These are phyloP conservation scores for Hoplostethus mediterraneus DNA, from an alignment of 2,797 vertebrate species.

Conservation along the genomic window DNA sequence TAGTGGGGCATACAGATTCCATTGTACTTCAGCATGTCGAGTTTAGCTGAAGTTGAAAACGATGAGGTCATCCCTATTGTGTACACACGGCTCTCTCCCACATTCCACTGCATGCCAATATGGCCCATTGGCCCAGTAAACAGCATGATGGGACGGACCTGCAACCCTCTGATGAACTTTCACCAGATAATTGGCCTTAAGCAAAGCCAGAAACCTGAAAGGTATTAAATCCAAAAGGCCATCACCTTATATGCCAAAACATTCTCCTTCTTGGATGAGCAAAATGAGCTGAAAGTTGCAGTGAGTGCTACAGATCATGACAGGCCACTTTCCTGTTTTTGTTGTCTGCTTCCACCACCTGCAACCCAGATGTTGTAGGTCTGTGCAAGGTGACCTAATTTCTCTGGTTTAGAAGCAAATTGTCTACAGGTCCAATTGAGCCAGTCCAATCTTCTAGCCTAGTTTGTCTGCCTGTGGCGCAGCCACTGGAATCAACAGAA, in stretches of 20 bases:
- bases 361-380: slow-evolving; percentile 67
- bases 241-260: slow-evolving; percentile 52
- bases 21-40: slow-evolving; percentile 70
- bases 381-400: slow-evolving; percentile 44
- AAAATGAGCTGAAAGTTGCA: slow-evolving; percentile 47
- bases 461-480: background rate
- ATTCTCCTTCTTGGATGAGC: slow-evolving; percentile 45
- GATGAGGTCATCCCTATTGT: slow-evolving; percentile 82
- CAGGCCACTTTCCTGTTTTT: slow-evolving; percentile 65
- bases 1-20: slow-evolving; percentile 56
- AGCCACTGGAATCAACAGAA: background rate
- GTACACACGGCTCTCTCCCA: slow-evolving; percentile 58
- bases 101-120: slow-evolving; percentile 60
- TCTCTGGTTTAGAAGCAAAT: slow-evolving; percentile 22
- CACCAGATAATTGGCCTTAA: slow-evolving; percentile 36
- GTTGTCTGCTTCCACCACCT: slow-evolving; percentile 66
- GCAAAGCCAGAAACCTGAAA: slow-evolving; percentile 41
- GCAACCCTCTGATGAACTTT: slow-evolving; percentile 15
- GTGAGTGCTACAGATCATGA: slow-evolving; percentile 51
- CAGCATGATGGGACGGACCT: slow-evolving; percentile 27
- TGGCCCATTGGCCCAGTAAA: slow-evolving; percentile 33
- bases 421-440: slow-evolving; percentile 10
- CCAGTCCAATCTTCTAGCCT: background rate
- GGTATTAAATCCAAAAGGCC: slow-evolving; percentile 31
- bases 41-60: slow-evolving; percentile 66